Evolutionary conservation across 1,140 invertebrate genomes (phyloP).

Genomic region (honey bee (Apis mellifera)): DNA sequence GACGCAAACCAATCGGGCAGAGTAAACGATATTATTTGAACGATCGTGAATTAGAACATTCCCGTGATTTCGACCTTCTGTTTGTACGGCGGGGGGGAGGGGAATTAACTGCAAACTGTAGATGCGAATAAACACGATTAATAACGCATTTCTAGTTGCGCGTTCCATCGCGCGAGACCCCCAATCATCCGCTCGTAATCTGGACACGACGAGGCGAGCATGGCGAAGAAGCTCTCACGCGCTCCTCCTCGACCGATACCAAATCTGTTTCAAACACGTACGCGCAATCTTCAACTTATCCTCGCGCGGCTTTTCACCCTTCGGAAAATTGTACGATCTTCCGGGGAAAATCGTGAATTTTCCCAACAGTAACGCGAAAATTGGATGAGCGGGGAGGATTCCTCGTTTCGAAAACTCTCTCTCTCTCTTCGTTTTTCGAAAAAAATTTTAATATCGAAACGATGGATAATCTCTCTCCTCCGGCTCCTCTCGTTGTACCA

Average conservation of each 20-base stretch:
- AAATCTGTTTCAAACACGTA: conserved; percentile 14
- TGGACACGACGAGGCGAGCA: background rate
- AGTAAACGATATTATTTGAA: conserved; percentile 36
- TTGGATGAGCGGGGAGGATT: no score
- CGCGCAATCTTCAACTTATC: conserved; percentile 15
- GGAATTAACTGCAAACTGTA: conserved; percentile 27
- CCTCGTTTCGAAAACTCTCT: background rate
- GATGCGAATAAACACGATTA: conserved; percentile 41
- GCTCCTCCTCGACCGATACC: background rate
- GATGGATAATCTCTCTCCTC: no score
- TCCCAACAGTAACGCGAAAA: background rate
- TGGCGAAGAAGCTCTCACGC: background rate
- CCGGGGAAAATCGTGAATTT: background rate
- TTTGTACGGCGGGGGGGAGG: conserved; percentile 1
- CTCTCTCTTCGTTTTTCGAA: no score
- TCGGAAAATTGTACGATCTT: background rate
- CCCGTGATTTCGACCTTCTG: background rate
- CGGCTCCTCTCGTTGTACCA: no score
- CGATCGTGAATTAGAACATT: conserved; percentile 26
- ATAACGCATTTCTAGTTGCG: conserved; percentile 15
- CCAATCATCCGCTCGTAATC: background rate
- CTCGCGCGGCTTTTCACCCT: background rate
- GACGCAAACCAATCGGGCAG: background rate
- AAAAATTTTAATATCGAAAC: no score
- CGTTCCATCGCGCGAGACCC: background rate